Base-by-base conservation (phyloP, 2,888 invertebrate genomes). In the Chymomyza caudatula region DNA sequence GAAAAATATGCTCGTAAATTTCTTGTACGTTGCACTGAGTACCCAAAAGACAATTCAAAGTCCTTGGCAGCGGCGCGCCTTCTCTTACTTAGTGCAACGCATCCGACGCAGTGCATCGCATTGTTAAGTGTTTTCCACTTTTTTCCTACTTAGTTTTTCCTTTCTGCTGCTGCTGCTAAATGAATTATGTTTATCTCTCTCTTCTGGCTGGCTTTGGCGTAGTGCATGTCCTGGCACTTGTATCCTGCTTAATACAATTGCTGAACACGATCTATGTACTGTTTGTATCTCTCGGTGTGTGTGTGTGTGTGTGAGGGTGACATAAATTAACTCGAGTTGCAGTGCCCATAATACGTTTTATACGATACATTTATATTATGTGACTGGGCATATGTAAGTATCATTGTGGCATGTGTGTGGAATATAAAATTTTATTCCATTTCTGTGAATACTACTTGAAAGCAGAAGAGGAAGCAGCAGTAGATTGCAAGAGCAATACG, bases 1-100 rank as follows among this genome's bases (percentile, higher is more conserved):
- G 83, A 85, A 84, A 85, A 84, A 75, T 78, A 73, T 77, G 82
- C 83, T 78, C 85, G 85, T 82, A 85, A 69, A 85, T 78, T 78
- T 65, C 61, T 67, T 65, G 62, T 73, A 25, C 76, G 70, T 74
- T 65, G 37, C 65, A 25, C 55, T 49, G 58, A 67, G 23, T 72
- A 63, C 55, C 19, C 59, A 42, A 25, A 4, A 5, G 44, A 44
- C 17, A 17, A 17, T 44, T n/a, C 60, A 60, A 53, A 52, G 43
- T 60, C 47, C 47, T 47, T 47, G 47, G 53, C 60, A 60, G 13
- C 51, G n/a, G 13, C 19, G 6, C 51, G 51, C 57, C 20, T 22
- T 8, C 19, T 47, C 25, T 44, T 23, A 44, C n/a, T n/a, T 17
- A 19, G 4, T 59, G 20, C 54, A 44, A 61, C 22, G 42, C 59